Percentiles rank a stretch among this genome's conserved stretches.
Evolutionary conservation across 2,888 invertebrate species (phyloP).

Genomic region (Eurytoma adleriae): DNA sequence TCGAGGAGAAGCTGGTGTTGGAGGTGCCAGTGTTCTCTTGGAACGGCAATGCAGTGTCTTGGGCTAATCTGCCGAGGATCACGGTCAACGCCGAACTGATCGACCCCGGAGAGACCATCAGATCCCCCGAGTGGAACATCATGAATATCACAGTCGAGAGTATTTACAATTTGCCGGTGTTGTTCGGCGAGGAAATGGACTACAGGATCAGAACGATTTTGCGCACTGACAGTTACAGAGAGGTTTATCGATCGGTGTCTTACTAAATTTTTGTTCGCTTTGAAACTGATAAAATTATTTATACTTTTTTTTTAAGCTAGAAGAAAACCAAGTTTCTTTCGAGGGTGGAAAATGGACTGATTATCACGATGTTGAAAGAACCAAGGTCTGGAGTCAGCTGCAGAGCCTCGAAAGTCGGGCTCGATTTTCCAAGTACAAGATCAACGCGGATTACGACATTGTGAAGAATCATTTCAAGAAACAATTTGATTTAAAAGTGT

Average conservation of each 20-base stretch:
- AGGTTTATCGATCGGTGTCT: neutral
- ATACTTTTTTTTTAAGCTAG: neutral
- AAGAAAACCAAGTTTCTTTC: constrained; percentile 60
- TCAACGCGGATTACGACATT: constrained; percentile 60
- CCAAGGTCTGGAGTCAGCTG: constrained; percentile 65
- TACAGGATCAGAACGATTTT: constrained; percentile 64
- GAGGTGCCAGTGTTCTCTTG: constrained; percentile 59
- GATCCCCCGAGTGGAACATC: constrained; percentile 59
- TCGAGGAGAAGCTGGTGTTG: constrained; percentile 62
- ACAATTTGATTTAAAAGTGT: constrained; percentile 63
- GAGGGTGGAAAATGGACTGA: constrained; percentile 62
- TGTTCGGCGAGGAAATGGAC: constrained; percentile 60
- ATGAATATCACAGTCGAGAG: constrained; percentile 67
- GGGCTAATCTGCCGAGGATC: constrained; percentile 65
- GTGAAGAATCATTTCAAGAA: constrained; percentile 60
- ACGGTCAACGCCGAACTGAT: constrained; percentile 57
- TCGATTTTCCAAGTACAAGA: constrained; percentile 65
- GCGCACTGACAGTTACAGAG: constrained; percentile 43
- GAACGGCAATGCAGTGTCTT: constrained; percentile 58
- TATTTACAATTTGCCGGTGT: constrained; percentile 64
- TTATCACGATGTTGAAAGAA: constrained; percentile 62
- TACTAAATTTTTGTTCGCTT: neutral
- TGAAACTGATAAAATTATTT: neutral
- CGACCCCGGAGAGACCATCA: constrained; percentile 49
- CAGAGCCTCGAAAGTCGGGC: constrained; percentile 64